A percentile compares a stretch with the other conserved stretches of the same genome.
Evolutionary conservation across 2,888 invertebrate genomes (phyloP).

Genomic region (Xestia rhomboidea): DNA sequence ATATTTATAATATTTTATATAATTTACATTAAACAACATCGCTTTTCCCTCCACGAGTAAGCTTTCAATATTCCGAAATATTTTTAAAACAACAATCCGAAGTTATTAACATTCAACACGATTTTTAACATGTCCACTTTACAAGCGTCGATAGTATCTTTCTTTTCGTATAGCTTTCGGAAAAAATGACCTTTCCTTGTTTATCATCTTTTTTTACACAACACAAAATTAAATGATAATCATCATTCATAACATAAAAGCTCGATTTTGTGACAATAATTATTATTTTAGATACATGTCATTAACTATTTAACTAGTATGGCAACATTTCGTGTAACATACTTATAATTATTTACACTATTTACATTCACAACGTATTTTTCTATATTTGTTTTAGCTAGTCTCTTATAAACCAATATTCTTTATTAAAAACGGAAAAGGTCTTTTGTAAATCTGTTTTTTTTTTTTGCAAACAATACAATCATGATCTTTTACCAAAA

Average conservation of each 20-base stretch:
- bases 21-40: slow-evolving; percentile 76
- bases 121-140: slow-evolving; percentile 65
- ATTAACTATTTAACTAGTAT: slow-evolving; percentile 74
- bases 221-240: slow-evolving; percentile 58
- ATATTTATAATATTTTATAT: slow-evolving; percentile 66
- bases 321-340: slow-evolving; percentile 82
- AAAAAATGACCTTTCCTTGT: slow-evolving; percentile 37
- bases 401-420: slow-evolving; percentile 49
- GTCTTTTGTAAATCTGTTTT: not conserved
- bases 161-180: slow-evolving; percentile 39
- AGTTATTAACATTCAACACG: slow-evolving; percentile 60
- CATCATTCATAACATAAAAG: slow-evolving; percentile 73
- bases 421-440: not conserved
- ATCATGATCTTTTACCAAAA: not conserved
- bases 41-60: slow-evolving; percentile 62
- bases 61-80: slow-evolving; percentile 60
- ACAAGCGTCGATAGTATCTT: slow-evolving; percentile 62
- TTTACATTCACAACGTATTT: slow-evolving; percentile 69
- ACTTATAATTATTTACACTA: slow-evolving; percentile 71
- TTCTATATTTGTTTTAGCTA: slow-evolving; percentile 60
- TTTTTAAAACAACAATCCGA: slow-evolving; percentile 61
- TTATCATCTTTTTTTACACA: slow-evolving; percentile 37
- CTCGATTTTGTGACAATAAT: slow-evolving; percentile 76
- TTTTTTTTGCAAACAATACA: slow-evolving; percentile 25
- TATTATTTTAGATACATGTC: slow-evolving; percentile 68